Evolutionary conservation across 30 jellyfish, hydroid and myxozoan genomes (phyloP).

Genomic region (Aurelia aurita complex sp. Pacific): DNA sequence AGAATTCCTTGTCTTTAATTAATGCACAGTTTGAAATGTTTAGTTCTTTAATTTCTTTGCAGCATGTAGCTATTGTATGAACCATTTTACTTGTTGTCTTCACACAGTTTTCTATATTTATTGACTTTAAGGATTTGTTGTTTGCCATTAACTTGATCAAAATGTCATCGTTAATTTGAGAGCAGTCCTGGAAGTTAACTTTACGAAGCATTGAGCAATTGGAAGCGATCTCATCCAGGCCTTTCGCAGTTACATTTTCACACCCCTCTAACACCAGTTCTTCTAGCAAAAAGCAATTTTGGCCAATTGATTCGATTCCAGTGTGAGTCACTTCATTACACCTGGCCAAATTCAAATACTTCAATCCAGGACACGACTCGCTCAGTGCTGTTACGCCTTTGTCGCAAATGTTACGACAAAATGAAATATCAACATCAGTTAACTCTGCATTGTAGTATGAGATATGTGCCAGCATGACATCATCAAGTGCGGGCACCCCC

Average conservation of each 20-base stretch:
- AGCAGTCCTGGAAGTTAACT: constrained; percentile 29
- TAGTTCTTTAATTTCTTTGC: constrained; percentile 20
- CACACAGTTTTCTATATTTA: constrained; percentile 18
- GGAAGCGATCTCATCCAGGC: constrained; percentile 13
- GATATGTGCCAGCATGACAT: constrained; percentile 1
- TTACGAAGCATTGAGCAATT: neutral
- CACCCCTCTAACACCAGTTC: constrained; percentile 40
- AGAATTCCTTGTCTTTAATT: constrained; percentile 9
- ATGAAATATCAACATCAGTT: constrained; percentile 10
- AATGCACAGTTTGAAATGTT: constrained; percentile 2
- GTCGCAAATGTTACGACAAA: constrained; percentile 31
- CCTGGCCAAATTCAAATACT: constrained; percentile 6
- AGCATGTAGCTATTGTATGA: neutral
- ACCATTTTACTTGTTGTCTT: neutral
- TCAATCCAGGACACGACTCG: constrained; percentile 1
- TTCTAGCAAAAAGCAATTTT: neutral
- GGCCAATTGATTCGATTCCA: constrained; percentile 22
- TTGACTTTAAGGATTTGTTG: constrained; percentile 4
- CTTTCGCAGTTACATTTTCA: constrained; percentile 4
- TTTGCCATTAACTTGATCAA: neutral
- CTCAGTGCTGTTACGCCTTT: constrained; percentile 3
- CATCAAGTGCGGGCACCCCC: constrained; percentile 29
- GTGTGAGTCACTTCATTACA: neutral
- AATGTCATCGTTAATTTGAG: constrained; percentile 3
- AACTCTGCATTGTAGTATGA: neutral